Evolutionary conservation across 2,113 vertebrate species (phyloP).

Genomic region (Tyto alba): DNA sequence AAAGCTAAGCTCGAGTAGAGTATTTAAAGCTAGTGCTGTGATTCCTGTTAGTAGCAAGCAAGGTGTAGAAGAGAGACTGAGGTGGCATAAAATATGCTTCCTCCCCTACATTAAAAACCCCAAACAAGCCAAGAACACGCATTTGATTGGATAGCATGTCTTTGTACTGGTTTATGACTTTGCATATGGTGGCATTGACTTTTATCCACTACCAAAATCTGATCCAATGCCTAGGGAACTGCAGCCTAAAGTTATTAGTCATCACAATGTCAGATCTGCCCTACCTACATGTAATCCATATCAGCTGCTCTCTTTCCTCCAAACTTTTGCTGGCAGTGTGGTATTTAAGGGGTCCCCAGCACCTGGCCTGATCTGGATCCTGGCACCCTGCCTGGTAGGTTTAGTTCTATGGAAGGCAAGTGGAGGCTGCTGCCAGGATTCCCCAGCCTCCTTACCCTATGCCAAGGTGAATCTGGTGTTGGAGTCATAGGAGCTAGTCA

Average conservation of each 20-base stretch:
- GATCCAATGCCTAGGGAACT: not conserved
- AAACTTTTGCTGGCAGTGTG: rapidly evolving
- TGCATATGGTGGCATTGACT: not conserved
- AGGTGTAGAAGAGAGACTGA: not conserved
- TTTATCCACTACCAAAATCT: not conserved
- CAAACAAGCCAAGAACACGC: not conserved
- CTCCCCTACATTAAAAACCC: not conserved
- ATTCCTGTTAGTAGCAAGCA: not conserved
- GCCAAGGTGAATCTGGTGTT: not conserved
- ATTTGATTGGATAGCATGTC: not conserved
- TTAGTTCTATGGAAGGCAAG: not conserved
- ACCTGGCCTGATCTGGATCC: not conserved
- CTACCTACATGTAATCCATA: not conserved
- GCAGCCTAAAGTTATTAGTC: not conserved
- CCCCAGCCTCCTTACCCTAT: not conserved
- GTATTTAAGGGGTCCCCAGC: not conserved
- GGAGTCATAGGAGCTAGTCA: not conserved
- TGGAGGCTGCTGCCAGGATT: not conserved
- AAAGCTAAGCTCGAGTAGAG: not conserved
- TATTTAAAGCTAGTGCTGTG: not conserved
- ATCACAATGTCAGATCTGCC: not conserved
- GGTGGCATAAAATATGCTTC: not conserved
- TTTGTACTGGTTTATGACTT: not conserved
- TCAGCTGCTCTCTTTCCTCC: not conserved
- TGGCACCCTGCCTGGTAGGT: not conserved